A percentile compares a stretch with the other conserved stretches of the same genome.
Evolutionary conservation across 1,140 invertebrate species (phyloP).

Genomic region (Latrodectus geometricus): DNA sequence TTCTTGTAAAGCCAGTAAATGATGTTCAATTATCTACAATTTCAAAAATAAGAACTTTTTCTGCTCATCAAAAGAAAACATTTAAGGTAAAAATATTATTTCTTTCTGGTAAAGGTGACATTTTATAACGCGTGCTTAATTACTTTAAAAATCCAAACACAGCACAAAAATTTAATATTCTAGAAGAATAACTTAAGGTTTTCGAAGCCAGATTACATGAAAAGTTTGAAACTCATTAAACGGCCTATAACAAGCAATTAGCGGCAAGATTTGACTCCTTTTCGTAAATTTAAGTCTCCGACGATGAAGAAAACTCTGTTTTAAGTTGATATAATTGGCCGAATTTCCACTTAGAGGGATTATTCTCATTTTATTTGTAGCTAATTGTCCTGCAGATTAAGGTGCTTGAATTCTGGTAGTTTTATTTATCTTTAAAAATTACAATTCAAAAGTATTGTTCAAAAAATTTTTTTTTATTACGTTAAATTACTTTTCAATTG

Average conservation of each 20-base stretch:
- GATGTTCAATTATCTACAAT: too few relatives aligned
- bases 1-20: too few relatives aligned
- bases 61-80: background rate
- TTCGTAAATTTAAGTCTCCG: conserved; percentile 18
- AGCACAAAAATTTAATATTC: too few relatives aligned
- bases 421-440: too few relatives aligned
- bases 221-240: conserved; percentile 44
- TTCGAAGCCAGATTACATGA: background rate
- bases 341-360: background rate
- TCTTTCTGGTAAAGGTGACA: background rate
- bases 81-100: too few relatives aligned
- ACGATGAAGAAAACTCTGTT: background rate
- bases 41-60: background rate
- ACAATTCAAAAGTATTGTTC: too few relatives aligned
- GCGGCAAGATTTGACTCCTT: conserved; percentile 17
- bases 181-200: too few relatives aligned
- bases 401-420: too few relatives aligned
- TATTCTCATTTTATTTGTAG: conserved; percentile 16
- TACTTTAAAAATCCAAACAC: background rate
- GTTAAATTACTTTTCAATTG: too few relatives aligned
- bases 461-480: too few relatives aligned
- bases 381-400: conserved; percentile 18
- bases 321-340: conserved; percentile 25
- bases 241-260: conserved; percentile 46
- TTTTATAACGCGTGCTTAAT: background rate